A percentile compares a stretch with the other conserved stretches of the same genome.
Conservation (phyloP, 37 sponge, comb jelly and placozoan species). For the Agelas oroides region DNA sequence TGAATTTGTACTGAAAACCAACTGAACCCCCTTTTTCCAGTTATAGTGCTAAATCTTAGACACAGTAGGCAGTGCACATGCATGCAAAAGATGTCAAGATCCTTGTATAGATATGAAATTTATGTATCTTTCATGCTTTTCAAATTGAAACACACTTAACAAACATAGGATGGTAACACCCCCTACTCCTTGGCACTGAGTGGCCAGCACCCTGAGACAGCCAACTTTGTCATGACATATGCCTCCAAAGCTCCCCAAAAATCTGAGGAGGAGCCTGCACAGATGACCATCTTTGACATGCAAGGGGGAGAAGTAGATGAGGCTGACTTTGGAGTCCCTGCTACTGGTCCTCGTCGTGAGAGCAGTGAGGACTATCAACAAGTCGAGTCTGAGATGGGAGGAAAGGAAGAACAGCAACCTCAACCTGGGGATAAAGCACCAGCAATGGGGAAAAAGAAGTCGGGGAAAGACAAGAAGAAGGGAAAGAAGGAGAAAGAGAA, state of each 20-base stretch:
- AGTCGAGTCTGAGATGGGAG: too few relatives aligned
- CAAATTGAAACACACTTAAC: not conserved
- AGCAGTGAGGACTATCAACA: not conserved
- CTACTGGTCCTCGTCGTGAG: too few relatives aligned
- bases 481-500: slow-evolving; percentile 7
- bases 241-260: slow-evolving; percentile 44
- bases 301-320: slow-evolving; percentile 60
- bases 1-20: too few relatives aligned
- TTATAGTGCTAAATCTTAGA: too few relatives aligned
- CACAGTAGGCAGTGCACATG: too few relatives aligned
- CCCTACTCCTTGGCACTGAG: slow-evolving; percentile 75
- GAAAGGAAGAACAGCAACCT: too few relatives aligned
- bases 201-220: slow-evolving; percentile 43
- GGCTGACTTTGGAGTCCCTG: slow-evolving; percentile 2
- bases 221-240: slow-evolving; percentile 67
- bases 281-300: slow-evolving; percentile 64
- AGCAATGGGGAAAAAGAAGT: not conserved
- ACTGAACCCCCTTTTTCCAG: too few relatives aligned
- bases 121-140: too few relatives aligned
- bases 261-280: slow-evolving; percentile 12
- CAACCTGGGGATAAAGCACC: not conserved
- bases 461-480: slow-evolving; percentile 7
- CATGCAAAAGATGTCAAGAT: too few relatives aligned
- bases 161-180: slow-evolving; percentile 71
- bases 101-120: too few relatives aligned